These are phyloP conservation scores for Deroplatys truncata DNA, from an alignment of 2,888 invertebrate genomes.

Conservation along the genomic window DNA sequence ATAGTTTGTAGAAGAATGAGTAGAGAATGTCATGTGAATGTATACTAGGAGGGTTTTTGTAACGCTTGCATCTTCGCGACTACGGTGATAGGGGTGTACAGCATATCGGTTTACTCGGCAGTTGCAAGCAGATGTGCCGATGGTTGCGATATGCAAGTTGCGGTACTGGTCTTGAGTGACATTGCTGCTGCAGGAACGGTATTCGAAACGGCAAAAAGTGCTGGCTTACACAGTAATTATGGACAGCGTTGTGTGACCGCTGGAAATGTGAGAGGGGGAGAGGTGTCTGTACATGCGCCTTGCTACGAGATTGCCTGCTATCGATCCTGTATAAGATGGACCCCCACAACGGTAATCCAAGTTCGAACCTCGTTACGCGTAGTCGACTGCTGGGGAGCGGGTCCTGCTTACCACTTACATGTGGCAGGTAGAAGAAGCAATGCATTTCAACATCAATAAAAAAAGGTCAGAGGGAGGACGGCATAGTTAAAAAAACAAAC, in stretches of 20 bases:
- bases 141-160: no score
- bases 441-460: no score
- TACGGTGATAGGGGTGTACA: constrained; percentile 35
- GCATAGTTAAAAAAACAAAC: no score
- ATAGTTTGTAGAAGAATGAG: no score
- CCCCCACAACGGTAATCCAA: constrained; percentile 6
- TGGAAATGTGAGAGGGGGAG: not conserved
- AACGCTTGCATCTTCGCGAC: constrained; percentile 29
- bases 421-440: no score
- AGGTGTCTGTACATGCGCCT: constrained; percentile 5
- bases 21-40: not conserved
- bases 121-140: no score
- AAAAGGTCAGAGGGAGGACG: no score
- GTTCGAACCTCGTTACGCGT: not conserved
- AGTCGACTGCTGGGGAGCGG: no score
- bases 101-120: not conserved
- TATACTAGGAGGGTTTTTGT: not conserved
- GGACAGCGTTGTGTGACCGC: not conserved
- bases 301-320: constrained; percentile 24
- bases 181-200: no score
- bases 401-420: no score
- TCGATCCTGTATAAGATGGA: constrained; percentile 29
- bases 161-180: no score
- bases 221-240: not conserved
- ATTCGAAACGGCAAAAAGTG: not conserved